Conservation (phyloP, 1,140 invertebrate species). For the Augochlora pura region DNA sequence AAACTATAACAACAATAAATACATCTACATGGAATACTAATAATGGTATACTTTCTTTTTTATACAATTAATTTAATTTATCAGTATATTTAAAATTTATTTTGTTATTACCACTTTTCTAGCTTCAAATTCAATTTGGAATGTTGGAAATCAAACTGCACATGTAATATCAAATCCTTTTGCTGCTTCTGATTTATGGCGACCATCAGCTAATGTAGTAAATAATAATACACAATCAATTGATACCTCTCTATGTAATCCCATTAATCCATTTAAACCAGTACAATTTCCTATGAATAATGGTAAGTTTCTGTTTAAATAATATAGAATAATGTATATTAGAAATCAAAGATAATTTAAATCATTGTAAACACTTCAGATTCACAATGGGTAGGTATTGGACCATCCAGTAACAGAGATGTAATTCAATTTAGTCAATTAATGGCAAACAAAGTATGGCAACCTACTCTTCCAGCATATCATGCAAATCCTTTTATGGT, state of each 20-base stretch:
- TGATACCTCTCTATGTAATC: conserved; percentile 71
- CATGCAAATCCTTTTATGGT: conserved; percentile 79
- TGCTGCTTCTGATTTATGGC: conserved; percentile 71
- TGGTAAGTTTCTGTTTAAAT: conserved; percentile 59
- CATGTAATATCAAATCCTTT: conserved; percentile 78
- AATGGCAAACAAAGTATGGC: conserved; percentile 78
- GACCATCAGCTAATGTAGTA: conserved; percentile 72
- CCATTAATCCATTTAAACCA: conserved; percentile 76
- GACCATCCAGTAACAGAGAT: conserved; percentile 74
- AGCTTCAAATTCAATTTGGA: conserved; percentile 73
- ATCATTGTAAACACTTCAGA: conserved; percentile 61
- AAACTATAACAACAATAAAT: conserved; percentile 60
- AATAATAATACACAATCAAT: conserved; percentile 76
- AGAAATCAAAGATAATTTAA: not conserved
- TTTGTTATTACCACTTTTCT: conserved; percentile 38
- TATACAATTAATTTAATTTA: not conserved
- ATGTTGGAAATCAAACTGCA: conserved; percentile 68
- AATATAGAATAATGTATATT: not conserved
- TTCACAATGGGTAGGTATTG: conserved; percentile 73
- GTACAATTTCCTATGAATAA: conserved; percentile 73
- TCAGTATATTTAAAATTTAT: not conserved
- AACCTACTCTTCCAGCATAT: conserved; percentile 75
- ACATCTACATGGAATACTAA: conserved; percentile 74
- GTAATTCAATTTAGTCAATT: conserved; percentile 78
- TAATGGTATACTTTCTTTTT: conserved; percentile 65